Evolutionary conservation across 2,888 invertebrate genomes (phyloP).

Genomic region (Ceriagrion tenellum): DNA sequence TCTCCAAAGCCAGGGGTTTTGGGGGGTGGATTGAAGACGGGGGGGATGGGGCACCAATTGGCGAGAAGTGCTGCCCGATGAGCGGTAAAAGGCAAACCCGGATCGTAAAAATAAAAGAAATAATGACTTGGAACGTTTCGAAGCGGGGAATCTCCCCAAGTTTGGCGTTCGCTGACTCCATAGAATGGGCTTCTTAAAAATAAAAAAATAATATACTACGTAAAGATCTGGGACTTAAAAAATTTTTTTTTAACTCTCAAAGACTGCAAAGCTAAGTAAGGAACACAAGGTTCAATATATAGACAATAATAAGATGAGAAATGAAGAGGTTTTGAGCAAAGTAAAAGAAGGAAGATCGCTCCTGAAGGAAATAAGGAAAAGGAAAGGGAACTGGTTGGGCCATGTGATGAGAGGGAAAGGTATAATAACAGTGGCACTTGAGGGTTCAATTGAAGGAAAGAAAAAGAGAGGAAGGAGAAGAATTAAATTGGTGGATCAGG

Average conservation of each 20-base stretch:
- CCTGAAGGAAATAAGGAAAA: too few relatives aligned
- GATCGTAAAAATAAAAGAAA: constrained; percentile 10
- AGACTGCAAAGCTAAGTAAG: neutral
- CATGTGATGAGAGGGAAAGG: too few relatives aligned
- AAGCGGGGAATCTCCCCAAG: neutral
- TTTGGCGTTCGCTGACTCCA: neutral
- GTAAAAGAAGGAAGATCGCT: too few relatives aligned
- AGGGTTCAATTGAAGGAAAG: too few relatives aligned
- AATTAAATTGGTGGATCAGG: too few relatives aligned
- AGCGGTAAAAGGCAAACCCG: neutral
- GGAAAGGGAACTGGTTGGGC: too few relatives aligned
- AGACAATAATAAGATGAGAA: too few relatives aligned
- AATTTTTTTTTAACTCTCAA: neutral
- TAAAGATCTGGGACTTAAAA: neutral
- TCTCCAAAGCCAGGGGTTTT: neutral
- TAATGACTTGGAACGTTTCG: neutral
- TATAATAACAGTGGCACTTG: too few relatives aligned
- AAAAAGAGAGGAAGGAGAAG: too few relatives aligned
- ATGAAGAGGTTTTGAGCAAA: too few relatives aligned
- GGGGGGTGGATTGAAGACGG: too few relatives aligned
- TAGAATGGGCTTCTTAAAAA: neutral
- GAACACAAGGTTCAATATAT: neutral
- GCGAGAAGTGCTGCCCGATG: neutral
- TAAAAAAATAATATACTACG: neutral
- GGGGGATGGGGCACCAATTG: constrained; percentile 8